These are phyloP conservation scores for Lymantria dispar DNA, from an alignment of 2,888 invertebrate genomes.

Conservation along the genomic window DNA sequence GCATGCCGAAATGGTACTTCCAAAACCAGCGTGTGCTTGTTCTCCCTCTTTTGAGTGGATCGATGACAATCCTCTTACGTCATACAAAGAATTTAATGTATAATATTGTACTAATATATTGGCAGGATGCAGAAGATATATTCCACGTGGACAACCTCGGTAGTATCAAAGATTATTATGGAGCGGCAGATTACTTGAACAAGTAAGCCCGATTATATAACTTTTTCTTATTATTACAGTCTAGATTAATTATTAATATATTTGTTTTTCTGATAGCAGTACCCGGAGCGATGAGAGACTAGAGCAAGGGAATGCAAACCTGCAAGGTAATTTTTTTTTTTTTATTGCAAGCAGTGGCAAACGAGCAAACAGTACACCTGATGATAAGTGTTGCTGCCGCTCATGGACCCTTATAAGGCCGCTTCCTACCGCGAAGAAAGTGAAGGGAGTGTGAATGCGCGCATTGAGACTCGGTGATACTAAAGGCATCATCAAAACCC, in stretches of 20 bases:
- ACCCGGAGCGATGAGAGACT: conserved; percentile 62
- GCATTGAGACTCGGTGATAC: too few species aligned
- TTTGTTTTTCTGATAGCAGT: conserved; percentile 40
- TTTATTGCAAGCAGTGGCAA: too few species aligned
- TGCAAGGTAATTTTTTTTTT: conserved; percentile 58
- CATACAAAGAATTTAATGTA: neutral
- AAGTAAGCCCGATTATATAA: conserved; percentile 48
- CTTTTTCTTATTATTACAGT: neutral
- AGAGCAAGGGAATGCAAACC: conserved; percentile 70
- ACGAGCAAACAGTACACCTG: too few species aligned
- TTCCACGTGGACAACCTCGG: conserved; percentile 24
- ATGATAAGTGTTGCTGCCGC: too few species aligned
- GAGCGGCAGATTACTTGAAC: conserved; percentile 70
- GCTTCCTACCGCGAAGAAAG: too few species aligned
- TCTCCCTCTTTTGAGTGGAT: too few species aligned
- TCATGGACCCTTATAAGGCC: too few species aligned
- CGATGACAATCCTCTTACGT: neutral
- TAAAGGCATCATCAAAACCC: too few species aligned
- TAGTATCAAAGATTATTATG: conserved; percentile 59
- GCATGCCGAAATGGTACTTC: too few species aligned
- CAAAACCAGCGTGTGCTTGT: too few species aligned
- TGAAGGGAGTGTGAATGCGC: too few species aligned
- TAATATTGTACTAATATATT: neutral
- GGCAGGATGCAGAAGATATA: conserved; percentile 52
- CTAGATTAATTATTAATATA: conserved; percentile 1